A percentile compares a stretch with the other conserved stretches of the same genome.
Conservation (phyloP, 1,140 invertebrate species). For the Elysia chlorotica region DNA sequence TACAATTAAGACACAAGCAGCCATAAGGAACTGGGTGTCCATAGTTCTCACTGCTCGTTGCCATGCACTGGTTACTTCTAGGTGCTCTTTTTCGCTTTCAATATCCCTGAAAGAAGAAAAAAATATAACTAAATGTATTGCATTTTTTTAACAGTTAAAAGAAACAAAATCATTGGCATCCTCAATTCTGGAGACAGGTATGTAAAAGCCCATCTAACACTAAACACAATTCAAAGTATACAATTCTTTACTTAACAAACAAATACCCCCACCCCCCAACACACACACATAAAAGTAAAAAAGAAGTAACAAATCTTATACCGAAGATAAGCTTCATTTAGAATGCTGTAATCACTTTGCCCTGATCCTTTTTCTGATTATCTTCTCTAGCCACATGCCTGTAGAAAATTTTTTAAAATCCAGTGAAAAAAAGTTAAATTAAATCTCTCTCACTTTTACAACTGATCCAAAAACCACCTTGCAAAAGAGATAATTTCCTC, state of each 20-base stretch:
- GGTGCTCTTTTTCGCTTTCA: conserved; percentile 9
- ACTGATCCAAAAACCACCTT: too few species aligned
- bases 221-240: neutral
- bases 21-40: conserved; percentile 25
- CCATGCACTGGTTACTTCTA: neutral
- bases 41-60: neutral
- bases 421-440: too few species aligned
- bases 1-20: conserved; percentile 47
- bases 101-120: conserved; percentile 21
- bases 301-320: too few species aligned
- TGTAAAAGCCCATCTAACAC: neutral
- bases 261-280: neutral
- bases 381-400: too few species aligned
- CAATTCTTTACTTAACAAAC: neutral
- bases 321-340: too few species aligned
- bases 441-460: too few species aligned
- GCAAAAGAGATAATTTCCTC: too few species aligned
- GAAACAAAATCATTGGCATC: neutral
- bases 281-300: neutral
- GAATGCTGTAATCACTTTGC: too few species aligned
- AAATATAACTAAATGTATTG: neutral
- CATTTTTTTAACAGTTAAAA: neutral
- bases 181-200: neutral
- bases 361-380: too few species aligned
- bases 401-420: too few species aligned